Conservation (phyloP, 2,113 vertebrate genomes). For the Mobula hypostoma region DNA sequence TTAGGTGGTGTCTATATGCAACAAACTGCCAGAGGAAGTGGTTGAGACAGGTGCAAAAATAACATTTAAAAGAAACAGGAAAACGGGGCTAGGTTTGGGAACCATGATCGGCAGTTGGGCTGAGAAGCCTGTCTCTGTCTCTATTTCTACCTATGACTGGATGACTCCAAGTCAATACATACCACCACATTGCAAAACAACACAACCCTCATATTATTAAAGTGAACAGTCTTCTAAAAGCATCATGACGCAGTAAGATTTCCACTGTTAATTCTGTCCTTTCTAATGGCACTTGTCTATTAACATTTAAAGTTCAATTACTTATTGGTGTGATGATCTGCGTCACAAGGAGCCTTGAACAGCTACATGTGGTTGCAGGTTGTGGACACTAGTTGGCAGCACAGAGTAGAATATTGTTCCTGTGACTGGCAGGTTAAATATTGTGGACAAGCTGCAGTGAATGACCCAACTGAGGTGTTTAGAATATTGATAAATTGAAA, state of each 20-base stretch:
- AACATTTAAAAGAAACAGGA: no score
- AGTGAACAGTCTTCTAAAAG: neutral
- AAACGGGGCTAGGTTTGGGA: no score
- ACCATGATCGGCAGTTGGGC: no score
- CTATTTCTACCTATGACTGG: neutral
- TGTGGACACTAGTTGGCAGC: neutral
- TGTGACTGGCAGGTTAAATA: no score
- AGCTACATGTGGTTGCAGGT: neutral
- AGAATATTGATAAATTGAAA: no score
- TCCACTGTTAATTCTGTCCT: neutral
- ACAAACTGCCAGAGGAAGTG: no score
- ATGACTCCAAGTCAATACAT: neutral
- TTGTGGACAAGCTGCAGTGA: no score
- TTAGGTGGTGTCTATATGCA: no score
- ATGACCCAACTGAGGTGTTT: no score
- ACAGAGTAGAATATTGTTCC: no score
- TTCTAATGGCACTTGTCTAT: neutral
- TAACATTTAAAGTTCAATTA: neutral
- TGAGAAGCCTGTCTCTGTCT: no score
- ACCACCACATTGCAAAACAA: neutral
- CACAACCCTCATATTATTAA: neutral
- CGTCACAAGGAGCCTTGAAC: neutral
- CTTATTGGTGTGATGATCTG: neutral
- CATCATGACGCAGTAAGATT: neutral
- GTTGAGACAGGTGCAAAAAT: no score